These are phyloP conservation scores for Fregetta grallaria DNA, from an alignment of 2,113 vertebrate genomes.

Conservation along the genomic window DNA sequence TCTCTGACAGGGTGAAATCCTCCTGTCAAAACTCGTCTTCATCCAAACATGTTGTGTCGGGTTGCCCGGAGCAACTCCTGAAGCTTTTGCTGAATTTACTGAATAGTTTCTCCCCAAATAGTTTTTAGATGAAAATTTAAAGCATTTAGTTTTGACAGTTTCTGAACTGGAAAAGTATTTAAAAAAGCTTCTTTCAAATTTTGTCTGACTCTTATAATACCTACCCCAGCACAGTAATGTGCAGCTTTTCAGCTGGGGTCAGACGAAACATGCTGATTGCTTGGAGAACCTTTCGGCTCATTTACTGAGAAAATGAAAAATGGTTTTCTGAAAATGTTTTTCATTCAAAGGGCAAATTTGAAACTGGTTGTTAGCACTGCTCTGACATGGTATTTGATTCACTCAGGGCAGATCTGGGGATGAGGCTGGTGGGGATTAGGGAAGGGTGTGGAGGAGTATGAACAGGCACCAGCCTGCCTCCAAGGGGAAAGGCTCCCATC, in stretches of 20 bases:
- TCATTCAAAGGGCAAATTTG: not conserved
- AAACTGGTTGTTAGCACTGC: not conserved
- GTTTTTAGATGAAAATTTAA: not conserved
- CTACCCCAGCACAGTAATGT: not conserved
- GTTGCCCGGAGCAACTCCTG: not conserved
- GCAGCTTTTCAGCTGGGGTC: not conserved
- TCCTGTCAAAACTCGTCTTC: not conserved
- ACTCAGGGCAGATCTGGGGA: not conserved
- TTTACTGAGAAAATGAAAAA: not conserved
- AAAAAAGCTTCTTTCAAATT: not conserved
- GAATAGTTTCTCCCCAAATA: not conserved
- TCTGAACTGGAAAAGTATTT: not conserved
- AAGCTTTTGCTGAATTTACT: slow-evolving; percentile 21
- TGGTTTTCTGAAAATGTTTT: not conserved
- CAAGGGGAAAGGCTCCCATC: not conserved
- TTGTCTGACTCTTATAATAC: not conserved
- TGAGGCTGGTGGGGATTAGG: not conserved
- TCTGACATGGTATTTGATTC: not conserved
- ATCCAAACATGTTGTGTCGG: not conserved
- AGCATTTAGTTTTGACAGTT: not conserved
- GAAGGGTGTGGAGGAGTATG: not conserved
- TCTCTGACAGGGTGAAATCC: not conserved
- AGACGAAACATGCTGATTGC: not conserved
- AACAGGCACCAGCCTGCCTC: not conserved
- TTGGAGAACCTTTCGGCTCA: not conserved